Evolutionary conservation across 2,797 vertebrate genomes (phyloP), one percentile per base, ranked within the genome.

Genomic region (Argyrosomus regius): DNA sequence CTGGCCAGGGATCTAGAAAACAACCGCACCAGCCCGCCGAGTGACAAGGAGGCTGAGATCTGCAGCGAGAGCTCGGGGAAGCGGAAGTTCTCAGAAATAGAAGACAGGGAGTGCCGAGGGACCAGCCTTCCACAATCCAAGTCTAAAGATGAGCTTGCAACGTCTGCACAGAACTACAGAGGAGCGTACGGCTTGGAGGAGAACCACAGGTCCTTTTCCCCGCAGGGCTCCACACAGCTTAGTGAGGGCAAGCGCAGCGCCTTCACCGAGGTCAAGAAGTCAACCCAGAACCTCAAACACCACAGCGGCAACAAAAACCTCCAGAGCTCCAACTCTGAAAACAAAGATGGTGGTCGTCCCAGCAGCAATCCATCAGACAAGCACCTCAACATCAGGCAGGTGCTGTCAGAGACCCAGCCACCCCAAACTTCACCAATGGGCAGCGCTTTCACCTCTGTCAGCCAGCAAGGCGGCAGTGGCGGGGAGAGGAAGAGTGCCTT

Each of bases 261-360:
- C 85, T 99, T 99, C 93, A 97, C 97, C 10, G 98, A 98, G 89
- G 98, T 99, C 86, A 98, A 97, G 92, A 98, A 98, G 87, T 90
- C 93, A 1, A 35, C 91, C 2, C 96, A 96, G 59, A 90, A 87
- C 82, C 88, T 94, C 59, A 96, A 96, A 64, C 94, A 95, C 56
- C 89, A 94, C 71, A 1, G 91, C 43, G 60, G 81, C 72, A 81
- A 53, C 89, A 96, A 95, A 49, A 94, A 82, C 88, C 91, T 93
- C 5, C 88, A 84, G 59, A 92, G 90, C 81, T 53, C 93, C 81
- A 95, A 96, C 89, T 79, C 92, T 0, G 97, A 97, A 53, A 97
- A 98, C 86, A 96, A 95, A 85, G 97, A 97, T 18, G 89, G 94
- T 0, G 89, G 94, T 3, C 92, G 94, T 3, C 91, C 93, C 24